A percentile compares a stretch with the other conserved stretches of the same genome.
These are phyloP conservation scores for Virgularia gustaviana DNA, from an alignment of 92 coral and sea anemone species.

Conservation along the genomic window DNA sequence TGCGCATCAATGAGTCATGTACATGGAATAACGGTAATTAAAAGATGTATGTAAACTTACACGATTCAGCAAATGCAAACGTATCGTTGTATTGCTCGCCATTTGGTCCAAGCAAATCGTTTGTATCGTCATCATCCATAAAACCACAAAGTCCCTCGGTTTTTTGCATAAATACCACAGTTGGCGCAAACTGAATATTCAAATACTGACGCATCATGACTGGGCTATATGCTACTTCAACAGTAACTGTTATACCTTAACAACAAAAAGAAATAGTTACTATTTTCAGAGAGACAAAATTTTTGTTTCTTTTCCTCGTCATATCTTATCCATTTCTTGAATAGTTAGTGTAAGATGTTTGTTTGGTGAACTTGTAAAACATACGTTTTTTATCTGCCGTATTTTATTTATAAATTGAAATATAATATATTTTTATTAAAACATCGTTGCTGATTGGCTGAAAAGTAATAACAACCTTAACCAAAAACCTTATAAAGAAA, in stretches of 20 bases:
- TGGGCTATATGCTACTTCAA: constrained; percentile 58
- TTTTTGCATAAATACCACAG: constrained; percentile 46
- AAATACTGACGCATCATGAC: constrained; percentile 65
- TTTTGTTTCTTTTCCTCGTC: not conserved
- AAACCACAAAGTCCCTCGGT: constrained; percentile 31
- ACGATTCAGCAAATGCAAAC: constrained; percentile 30
- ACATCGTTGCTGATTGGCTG: no score
- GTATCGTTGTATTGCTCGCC: constrained; percentile 31
- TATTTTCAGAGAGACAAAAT: not conserved
- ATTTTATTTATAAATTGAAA: no score
- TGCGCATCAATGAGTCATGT: no score
- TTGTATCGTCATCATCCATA: constrained; percentile 26
- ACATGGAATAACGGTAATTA: not conserved
- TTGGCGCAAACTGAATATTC: constrained; percentile 61
- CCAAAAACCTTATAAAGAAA: no score
- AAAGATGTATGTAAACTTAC: constrained; percentile 2
- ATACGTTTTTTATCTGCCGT: no score
- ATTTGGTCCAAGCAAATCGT: constrained; percentile 32
- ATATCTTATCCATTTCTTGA: not conserved
- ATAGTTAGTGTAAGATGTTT: no score
- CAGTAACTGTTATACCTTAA: constrained; percentile 59
- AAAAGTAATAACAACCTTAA: no score
- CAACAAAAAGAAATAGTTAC: not conserved
- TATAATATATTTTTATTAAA: no score
- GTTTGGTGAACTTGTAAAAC: no score